Conservation (phyloP, 2,113 vertebrate genomes). For the Himantopus leucocephalus region DNA sequence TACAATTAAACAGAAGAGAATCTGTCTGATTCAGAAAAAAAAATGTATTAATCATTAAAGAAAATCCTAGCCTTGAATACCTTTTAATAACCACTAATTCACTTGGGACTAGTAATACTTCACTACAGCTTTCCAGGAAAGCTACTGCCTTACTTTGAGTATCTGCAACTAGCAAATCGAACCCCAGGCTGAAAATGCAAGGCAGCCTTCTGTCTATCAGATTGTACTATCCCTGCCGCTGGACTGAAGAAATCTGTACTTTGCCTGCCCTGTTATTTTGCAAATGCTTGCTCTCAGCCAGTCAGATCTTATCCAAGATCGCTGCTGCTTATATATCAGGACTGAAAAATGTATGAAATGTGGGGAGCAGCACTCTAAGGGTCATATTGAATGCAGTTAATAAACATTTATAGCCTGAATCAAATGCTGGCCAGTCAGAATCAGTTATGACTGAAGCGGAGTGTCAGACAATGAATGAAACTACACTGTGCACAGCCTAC, state of each 20-base stretch:
- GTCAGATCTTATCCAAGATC: neutral
- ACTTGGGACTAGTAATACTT: neutral
- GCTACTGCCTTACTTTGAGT: neutral
- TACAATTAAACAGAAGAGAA: neutral
- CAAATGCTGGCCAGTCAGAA: neutral
- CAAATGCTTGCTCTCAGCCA: neutral
- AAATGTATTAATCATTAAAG: neutral
- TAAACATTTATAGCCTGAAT: neutral
- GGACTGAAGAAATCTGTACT: neutral
- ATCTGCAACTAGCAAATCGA: neutral
- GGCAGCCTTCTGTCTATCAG: neutral
- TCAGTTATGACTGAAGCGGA: neutral
- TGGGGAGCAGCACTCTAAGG: neutral
- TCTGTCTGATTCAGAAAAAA: neutral
- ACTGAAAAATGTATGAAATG: neutral
- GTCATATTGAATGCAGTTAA: neutral
- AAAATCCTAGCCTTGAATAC: neutral
- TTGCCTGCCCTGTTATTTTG: neutral
- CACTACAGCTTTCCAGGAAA: neutral
- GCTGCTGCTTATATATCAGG: neutral
- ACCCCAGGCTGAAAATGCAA: neutral
- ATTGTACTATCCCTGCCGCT: rapidly evolving
- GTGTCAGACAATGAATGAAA: neutral
- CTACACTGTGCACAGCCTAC: neutral
- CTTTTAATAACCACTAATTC: neutral